Evolutionary conservation across 2,113 vertebrate genomes (phyloP).

Genomic region (Microtus montanus): DNA sequence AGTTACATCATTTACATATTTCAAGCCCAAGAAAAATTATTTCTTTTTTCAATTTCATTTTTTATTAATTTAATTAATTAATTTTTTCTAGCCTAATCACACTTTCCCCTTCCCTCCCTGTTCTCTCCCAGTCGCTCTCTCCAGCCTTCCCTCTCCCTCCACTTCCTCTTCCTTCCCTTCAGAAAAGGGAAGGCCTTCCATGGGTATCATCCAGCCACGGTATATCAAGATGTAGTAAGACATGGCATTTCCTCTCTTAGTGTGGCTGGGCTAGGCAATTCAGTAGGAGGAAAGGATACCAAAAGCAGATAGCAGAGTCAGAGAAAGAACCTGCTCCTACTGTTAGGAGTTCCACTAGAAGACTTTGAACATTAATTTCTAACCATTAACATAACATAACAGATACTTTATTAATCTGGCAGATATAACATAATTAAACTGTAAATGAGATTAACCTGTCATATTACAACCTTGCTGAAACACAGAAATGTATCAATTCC

Average conservation of each 20-base stretch:
- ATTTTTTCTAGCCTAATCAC: background rate
- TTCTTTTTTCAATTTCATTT: background rate
- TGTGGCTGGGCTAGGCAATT: background rate
- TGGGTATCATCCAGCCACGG: background rate
- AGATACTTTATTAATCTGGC: background rate
- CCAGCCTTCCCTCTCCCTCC: too few species aligned
- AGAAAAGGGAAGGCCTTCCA: background rate
- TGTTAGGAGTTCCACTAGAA: background rate
- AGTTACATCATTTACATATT: background rate
- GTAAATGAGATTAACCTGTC: background rate
- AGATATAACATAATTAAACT: slow-evolving; percentile 28
- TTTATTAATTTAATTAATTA: background rate
- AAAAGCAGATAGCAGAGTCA: background rate
- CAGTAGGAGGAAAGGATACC: background rate
- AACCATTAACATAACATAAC: background rate
- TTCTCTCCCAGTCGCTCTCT: background rate
- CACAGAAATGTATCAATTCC: background rate
- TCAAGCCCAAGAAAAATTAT: background rate
- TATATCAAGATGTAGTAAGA: background rate
- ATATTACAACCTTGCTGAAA: background rate
- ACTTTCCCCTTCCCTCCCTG: background rate
- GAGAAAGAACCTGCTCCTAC: background rate
- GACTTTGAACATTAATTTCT: background rate
- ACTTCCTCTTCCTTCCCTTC: background rate
- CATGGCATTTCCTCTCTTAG: background rate